Conservation (phyloP, 2,113 vertebrate genomes). For the Osmerus mordax region DNA sequence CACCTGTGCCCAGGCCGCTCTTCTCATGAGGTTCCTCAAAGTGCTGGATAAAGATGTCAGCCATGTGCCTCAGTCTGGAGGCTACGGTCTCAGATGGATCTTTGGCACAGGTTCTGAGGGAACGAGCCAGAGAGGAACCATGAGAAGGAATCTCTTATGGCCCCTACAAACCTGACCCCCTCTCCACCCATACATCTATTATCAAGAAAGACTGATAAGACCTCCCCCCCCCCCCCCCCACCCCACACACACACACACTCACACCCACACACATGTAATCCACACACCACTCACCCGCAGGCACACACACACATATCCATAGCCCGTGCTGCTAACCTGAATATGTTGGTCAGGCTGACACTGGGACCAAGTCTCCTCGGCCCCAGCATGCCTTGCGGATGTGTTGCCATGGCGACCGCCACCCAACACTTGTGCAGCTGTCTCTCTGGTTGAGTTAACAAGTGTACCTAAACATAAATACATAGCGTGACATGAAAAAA, state of each 20-base stretch:
- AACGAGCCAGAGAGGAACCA: neutral
- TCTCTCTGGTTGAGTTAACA: neutral
- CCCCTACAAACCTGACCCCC: constrained; percentile 4
- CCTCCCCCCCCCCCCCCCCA: constrained; percentile 42
- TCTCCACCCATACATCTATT: neutral
- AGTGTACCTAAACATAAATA: too few species aligned
- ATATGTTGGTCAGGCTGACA: constrained; percentile 28
- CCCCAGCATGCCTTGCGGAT: constrained; percentile 14
- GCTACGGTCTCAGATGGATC: constrained; percentile 76
- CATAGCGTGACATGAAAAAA: too few species aligned
- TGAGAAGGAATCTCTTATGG: neutral
- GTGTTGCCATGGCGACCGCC: constrained; percentile 46
- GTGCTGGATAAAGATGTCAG: constrained; percentile 74
- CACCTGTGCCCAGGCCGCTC: neutral
- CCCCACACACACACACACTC: constrained; percentile 78
- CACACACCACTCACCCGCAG: neutral
- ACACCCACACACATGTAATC: neutral
- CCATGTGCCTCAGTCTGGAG: constrained; percentile 76
- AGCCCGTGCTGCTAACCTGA: constrained; percentile 36
- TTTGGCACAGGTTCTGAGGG: constrained; percentile 75
- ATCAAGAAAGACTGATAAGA: neutral
- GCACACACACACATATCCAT: neutral
- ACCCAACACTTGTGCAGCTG: neutral
- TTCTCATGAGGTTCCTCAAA: constrained; percentile 55
- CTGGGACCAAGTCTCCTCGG: constrained; percentile 27